Conservation (phyloP, 2,888 invertebrate species). For the Pollenia labialis region DNA sequence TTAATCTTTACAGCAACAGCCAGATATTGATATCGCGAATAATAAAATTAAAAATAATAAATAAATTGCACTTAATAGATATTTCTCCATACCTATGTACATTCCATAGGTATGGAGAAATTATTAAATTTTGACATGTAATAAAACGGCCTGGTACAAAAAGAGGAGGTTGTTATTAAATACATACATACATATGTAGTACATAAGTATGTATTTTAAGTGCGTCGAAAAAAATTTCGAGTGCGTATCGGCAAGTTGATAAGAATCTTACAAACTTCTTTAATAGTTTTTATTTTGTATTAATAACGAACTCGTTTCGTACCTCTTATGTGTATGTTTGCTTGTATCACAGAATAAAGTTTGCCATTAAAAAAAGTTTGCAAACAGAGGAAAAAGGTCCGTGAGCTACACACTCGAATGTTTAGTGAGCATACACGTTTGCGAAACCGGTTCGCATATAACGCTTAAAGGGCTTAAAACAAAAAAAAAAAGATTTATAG, state of each 20-base stretch:
- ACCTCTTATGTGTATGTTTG: too few species aligned
- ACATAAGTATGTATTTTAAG: background rate
- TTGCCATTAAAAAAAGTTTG: background rate
- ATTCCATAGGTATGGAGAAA: too few species aligned
- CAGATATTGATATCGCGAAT: background rate
- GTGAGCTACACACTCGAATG: background rate
- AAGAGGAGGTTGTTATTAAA: too few species aligned
- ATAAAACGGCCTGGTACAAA: background rate
- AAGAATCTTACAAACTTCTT: background rate
- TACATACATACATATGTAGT: background rate
- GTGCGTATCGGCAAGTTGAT: background rate
- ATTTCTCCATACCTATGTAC: too few species aligned
- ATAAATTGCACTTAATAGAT: too few species aligned
- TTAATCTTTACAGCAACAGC: too few species aligned
- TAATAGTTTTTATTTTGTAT: background rate
- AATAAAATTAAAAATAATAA: background rate
- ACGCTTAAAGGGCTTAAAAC: background rate
- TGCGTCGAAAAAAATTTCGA: background rate
- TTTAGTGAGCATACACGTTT: constrained; percentile 13
- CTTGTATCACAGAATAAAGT: background rate
- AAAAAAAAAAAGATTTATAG: background rate
- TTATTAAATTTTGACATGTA: background rate
- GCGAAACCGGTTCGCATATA: constrained; percentile 10
- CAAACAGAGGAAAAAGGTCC: background rate
- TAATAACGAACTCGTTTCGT: background rate